phyloP scores from a whole-genome alignment of 1,140 invertebrate species.

The Microplitis demolitor region DNA sequence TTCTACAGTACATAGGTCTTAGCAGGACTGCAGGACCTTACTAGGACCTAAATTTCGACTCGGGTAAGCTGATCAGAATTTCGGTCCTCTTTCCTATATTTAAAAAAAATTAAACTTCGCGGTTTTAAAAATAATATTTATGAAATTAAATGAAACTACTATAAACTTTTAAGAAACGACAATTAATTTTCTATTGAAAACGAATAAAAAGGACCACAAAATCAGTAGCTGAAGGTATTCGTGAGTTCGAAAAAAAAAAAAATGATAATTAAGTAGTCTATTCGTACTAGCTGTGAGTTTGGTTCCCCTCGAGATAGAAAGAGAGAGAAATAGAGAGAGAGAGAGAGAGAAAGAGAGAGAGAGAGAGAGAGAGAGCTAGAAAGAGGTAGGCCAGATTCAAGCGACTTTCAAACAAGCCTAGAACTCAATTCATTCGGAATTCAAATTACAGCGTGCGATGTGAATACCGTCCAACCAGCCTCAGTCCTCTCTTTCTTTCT shows the following conservation, averaged over 20 bases:
- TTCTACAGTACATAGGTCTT: too few relatives aligned
- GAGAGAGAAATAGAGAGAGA: too few relatives aligned
- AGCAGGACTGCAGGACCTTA: too few relatives aligned
- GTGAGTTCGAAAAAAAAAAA: neutral
- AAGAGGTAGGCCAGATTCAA: conserved; percentile 25
- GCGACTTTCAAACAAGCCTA: conserved; percentile 34
- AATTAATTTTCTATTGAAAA: too few relatives aligned
- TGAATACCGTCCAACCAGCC: conserved; percentile 22
- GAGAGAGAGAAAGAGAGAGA: neutral
- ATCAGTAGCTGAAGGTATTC: neutral
- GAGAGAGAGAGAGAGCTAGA: too few relatives aligned
- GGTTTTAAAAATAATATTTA: too few relatives aligned
- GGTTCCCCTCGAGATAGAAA: neutral
- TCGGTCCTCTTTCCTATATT: too few relatives aligned
- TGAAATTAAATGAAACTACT: too few relatives aligned
- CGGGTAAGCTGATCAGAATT: too few relatives aligned
- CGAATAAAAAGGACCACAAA: neutral
- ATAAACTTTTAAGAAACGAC: too few relatives aligned
- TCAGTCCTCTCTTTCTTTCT: neutral
- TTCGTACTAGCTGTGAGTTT: neutral
- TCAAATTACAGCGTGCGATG: conserved; percentile 39
- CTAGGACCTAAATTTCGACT: too few relatives aligned
- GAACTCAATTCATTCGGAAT: conserved; percentile 46
- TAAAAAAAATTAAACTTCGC: too few relatives aligned
- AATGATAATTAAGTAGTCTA: conserved; percentile 3